These are phyloP conservation scores for Mycetomoellerius zeteki DNA, from an alignment of 1,140 invertebrate species.

Conservation along the genomic window DNA sequence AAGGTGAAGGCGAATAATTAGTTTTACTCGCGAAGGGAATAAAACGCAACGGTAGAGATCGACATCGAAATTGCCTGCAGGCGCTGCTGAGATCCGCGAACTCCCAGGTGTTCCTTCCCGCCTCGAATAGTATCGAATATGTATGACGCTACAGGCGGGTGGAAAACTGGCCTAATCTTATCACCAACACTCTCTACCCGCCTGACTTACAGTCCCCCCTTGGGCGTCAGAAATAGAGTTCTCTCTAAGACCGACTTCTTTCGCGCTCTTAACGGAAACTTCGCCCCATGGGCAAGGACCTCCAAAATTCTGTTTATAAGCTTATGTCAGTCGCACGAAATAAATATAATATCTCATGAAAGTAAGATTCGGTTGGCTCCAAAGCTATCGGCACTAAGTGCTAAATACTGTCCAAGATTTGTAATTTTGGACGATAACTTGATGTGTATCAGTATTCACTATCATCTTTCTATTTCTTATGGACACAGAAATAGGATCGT, in stretches of 20 bases:
- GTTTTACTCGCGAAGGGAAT: constrained; percentile 47
- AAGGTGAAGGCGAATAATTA: constrained; percentile 60
- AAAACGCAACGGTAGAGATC: constrained; percentile 58
- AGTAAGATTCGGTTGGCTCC: neutral
- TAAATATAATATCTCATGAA: constrained; percentile 15
- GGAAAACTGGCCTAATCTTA: constrained; percentile 73
- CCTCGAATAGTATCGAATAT: constrained; percentile 72
- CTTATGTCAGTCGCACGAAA: constrained; percentile 8
- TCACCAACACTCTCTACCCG: constrained; percentile 54
- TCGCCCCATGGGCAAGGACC: constrained; percentile 26
- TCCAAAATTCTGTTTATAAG: constrained; percentile 61
- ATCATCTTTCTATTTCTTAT: too few relatives aligned
- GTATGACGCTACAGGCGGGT: constrained; percentile 66
- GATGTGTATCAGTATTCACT: too few relatives aligned
- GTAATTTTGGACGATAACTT: too few relatives aligned
- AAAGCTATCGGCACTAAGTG: neutral
- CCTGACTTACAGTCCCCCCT: constrained; percentile 20
- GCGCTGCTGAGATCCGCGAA: constrained; percentile 50
- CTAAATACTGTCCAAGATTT: too few relatives aligned
- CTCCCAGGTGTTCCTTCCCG: constrained; percentile 68
- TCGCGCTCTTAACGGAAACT: constrained; percentile 55
- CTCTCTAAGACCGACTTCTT: constrained; percentile 26
- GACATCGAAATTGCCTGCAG: constrained; percentile 61
- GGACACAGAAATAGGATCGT: too few relatives aligned
- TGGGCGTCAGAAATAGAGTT: constrained; percentile 63